Conservation (phyloP, 2,113 vertebrate species). For the Myotis yumanensis region DNA sequence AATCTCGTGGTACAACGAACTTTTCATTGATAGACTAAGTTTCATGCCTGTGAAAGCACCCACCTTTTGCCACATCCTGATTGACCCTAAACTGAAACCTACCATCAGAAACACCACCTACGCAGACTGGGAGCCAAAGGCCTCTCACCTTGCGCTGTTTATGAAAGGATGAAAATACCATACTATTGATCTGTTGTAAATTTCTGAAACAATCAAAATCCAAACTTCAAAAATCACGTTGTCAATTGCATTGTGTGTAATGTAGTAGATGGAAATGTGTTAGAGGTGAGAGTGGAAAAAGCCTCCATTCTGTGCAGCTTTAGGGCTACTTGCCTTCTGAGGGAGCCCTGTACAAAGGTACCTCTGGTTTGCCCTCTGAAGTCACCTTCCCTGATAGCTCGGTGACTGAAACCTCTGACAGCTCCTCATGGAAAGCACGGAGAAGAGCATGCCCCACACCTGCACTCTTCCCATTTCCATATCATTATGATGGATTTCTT, state of each 20-base stretch:
- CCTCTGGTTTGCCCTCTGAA: conserved; percentile 36
- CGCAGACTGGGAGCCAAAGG: neutral
- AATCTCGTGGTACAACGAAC: neutral
- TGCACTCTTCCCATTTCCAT: conserved; percentile 64
- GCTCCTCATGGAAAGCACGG: conserved; percentile 50
- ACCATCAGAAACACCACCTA: neutral
- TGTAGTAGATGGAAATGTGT: conserved; percentile 37
- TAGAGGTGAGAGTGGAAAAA: neutral
- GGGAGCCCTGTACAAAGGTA: neutral
- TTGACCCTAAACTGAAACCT: neutral
- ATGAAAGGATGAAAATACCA: conserved; percentile 15
- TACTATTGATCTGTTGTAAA: neutral
- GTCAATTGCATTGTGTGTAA: neutral
- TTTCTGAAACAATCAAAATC: neutral
- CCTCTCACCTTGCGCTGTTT: neutral
- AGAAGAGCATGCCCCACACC: conserved; percentile 32
- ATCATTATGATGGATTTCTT: conserved; percentile 59
- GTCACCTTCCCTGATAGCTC: neutral
- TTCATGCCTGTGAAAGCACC: neutral
- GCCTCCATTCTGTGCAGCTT: neutral
- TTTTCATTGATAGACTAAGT: neutral
- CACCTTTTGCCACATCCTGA: neutral
- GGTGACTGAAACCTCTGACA: conserved; percentile 62
- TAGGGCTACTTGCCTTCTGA: neutral
- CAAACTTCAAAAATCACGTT: conserved; percentile 5